Conservation (phyloP, 92 coral and sea anemone species). For the Heliopora coerulea region DNA sequence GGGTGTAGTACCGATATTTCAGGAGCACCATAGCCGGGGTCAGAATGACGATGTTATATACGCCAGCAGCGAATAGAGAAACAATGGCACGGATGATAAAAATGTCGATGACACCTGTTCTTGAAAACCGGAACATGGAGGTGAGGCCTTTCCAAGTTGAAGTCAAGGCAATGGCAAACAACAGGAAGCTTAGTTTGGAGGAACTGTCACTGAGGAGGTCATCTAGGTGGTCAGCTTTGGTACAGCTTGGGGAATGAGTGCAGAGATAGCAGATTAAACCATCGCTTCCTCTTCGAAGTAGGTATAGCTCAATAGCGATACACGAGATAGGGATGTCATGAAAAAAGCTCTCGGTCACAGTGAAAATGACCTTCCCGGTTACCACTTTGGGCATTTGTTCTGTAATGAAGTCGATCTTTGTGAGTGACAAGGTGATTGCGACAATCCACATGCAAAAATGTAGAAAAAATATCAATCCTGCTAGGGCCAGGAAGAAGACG, state of each 20-base stretch:
- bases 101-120: conserved; percentile 48
- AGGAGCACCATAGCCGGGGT: conserved; percentile 94
- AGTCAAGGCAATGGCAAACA: conserved; percentile 68
- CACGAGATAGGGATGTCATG: conserved; percentile 91
- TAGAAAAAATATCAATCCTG: conserved; percentile 68
- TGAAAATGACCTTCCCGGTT: conserved; percentile 65
- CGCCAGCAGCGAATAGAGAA: conserved; percentile 75
- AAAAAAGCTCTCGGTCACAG: conserved; percentile 76
- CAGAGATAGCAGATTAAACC: conserved; percentile 91
- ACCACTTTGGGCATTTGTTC: conserved; percentile 79
- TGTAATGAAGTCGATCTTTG: conserved; percentile 74
- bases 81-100: conserved; percentile 83
- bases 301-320: conserved; percentile 75
- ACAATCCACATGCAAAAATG: conserved; percentile 80
- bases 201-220: conserved; percentile 65
- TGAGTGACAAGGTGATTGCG: conserved; percentile 60
- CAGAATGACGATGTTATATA: conserved; percentile 72
- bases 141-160: conserved; percentile 78
- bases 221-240: conserved; percentile 64
- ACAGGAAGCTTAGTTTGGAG: conserved; percentile 57
- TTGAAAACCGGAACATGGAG: conserved; percentile 16
- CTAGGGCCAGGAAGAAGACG: conserved; percentile 58
- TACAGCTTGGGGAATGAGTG: conserved; percentile 62
- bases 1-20: conserved; percentile 70
- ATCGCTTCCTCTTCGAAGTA: conserved; percentile 74